Evolutionary conservation across 2,113 vertebrate species (phyloP).

Genomic region (Lophotis ruficrista): DNA sequence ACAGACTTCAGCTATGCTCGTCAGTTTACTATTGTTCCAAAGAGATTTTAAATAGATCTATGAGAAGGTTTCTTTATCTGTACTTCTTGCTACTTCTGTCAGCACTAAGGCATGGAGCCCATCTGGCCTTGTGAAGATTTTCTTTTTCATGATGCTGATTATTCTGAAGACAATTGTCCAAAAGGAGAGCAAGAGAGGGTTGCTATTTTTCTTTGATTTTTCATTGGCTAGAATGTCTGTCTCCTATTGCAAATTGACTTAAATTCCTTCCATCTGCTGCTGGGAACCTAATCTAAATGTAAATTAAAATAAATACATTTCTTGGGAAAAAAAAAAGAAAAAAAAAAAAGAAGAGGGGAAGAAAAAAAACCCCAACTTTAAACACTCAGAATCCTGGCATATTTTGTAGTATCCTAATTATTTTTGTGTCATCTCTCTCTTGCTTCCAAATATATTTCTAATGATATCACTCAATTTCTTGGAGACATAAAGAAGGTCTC

Average conservation of each 20-base stretch:
- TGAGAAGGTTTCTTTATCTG: constrained; percentile 11
- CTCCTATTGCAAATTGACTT: constrained; percentile 63
- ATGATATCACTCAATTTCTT: background rate
- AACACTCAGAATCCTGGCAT: constrained; percentile 4
- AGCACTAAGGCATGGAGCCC: background rate
- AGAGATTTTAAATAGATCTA: background rate
- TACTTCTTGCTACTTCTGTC: background rate
- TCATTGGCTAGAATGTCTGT: constrained; percentile 38
- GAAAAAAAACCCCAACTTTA: background rate
- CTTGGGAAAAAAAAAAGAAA: background rate
- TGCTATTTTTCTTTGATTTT: constrained; percentile 29
- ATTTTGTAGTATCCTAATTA: constrained; percentile 26
- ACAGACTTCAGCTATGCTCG: background rate
- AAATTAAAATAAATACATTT: constrained; percentile 75
- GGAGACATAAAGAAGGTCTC: background rate
- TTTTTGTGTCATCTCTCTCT: constrained; percentile 10
- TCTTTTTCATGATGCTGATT: background rate
- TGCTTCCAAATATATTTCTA: constrained; percentile 32
- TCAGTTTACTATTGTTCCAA: background rate
- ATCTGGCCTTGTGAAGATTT: background rate
- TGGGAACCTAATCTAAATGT: constrained; percentile 65
- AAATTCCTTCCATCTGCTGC: constrained; percentile 66
- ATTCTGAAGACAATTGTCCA: constrained; percentile 20
- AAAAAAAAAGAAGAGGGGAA: background rate
- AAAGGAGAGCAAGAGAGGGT: background rate